Evolutionary conservation across 2,113 vertebrate genomes (phyloP).

Genomic region (Phalacrocorax aristotelis): DNA sequence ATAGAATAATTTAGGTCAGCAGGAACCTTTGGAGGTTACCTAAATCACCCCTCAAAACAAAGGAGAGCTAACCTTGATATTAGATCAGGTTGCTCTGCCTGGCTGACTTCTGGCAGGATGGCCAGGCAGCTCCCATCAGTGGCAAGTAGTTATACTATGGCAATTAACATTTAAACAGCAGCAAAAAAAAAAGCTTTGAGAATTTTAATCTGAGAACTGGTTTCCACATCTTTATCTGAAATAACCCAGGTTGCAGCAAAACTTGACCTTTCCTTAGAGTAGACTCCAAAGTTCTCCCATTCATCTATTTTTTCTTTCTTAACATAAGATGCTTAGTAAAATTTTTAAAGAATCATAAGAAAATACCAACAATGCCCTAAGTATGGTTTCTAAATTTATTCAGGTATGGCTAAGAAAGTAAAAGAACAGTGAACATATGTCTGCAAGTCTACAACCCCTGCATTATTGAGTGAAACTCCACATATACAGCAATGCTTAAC

Average conservation of each 20-base stretch:
- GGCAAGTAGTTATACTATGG: neutral
- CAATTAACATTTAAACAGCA: neutral
- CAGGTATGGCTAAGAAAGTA: neutral
- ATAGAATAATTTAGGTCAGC: neutral
- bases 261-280: too few relatives aligned
- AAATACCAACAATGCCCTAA: neutral
- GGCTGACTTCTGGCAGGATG: neutral
- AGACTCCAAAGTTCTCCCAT: neutral
- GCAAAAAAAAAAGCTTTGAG: neutral
- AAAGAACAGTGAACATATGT: neutral
- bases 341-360: neutral
- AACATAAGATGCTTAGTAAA: accelerated
- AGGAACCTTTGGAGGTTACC: neutral
- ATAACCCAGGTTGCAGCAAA: neutral
- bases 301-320: neutral
- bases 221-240: neutral
- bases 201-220: neutral
- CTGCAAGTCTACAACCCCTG: accelerated
- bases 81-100: neutral
- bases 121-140: neutral
- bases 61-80: neutral
- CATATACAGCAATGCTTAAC: neutral
- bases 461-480: neutral
- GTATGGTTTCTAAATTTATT: neutral
- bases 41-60: neutral